Base-by-base conservation (phyloP, 1,140 invertebrate species). In the Meloidogyne floridensis region DNA sequence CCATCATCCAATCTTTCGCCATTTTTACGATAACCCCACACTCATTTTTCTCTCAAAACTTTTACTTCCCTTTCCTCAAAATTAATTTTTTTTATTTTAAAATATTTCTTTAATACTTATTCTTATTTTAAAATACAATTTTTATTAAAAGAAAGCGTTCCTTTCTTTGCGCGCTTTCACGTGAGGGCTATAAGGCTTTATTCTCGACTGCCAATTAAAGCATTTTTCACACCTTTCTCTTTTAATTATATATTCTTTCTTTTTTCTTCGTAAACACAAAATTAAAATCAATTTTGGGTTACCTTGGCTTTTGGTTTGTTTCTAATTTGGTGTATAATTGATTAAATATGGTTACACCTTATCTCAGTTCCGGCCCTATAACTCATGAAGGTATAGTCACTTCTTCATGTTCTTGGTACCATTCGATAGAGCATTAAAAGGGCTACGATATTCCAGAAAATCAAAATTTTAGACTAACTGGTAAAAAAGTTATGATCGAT, bases 131-230 rank as follows among this genome's bases (percentile, higher is more conserved):
- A 65, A n/a, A 65, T n/a, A 65, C 15, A 59, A n/a, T 65, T 65
- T 32, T 32, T 32, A 32, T 65, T 65, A 65, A n/a, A n/a, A n/a
- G 10, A 65, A n/a, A 65, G n/a, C n/a, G 59, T 65, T 65, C 59
- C 15, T 65, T 65, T 65, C 15, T 65, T 65, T 65, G 59, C 59
- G 59, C 59, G n/a, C n/a, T 65, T 65, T 65, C 59, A 65, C 59
- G 59, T 65, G 59, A 65, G 59, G 32, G 59, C n/a, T 47, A 32
- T 32, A 32, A 32, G 13, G 56, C 8, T 11, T 65, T 65, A 15
- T n/a, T 11, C 15, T 65, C n/a, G n/a, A n/a, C 15, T n/a, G 15
- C 59, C 59, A 65, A 65, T 65, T 65, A 65, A 65, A n/a, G 59
- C 59, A 65, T 65, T 65, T 65, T 65, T 65, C 7, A n/a, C n/a